Percentiles rank a stretch among this genome's conserved stretches.
These are phyloP conservation scores for Lepidurus apus DNA, from an alignment of 1,140 invertebrate genomes.

Conservation along the genomic window DNA sequence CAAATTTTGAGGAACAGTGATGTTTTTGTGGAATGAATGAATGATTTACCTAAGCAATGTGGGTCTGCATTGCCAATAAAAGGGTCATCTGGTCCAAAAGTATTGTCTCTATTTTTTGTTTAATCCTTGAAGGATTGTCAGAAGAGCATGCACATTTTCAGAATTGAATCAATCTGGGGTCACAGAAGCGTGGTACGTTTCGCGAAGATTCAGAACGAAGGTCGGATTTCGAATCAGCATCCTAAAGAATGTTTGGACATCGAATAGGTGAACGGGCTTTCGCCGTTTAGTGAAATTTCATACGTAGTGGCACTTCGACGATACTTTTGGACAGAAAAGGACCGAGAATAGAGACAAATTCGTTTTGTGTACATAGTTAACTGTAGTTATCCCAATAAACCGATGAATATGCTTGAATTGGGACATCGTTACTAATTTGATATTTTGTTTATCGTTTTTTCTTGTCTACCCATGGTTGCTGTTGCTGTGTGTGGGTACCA, in stretches of 20 bases:
- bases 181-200: not conserved
- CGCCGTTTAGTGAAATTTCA: not conserved
- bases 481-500: not conserved
- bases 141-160: not conserved
- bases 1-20: not conserved
- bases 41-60: slow-evolving; percentile 1
- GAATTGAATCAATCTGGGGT: not conserved
- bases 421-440: not conserved
- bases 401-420: not conserved
- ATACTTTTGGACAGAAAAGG: slow-evolving; percentile 13
- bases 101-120: slow-evolving; percentile 7
- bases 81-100: slow-evolving; percentile 8
- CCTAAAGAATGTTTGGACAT: not conserved
- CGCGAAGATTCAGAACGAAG: too few species aligned
- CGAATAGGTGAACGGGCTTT: not conserved
- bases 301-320: not conserved
- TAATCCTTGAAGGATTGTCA: not conserved
- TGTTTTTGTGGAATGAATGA: slow-evolving; percentile 1
- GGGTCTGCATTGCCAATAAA: slow-evolving; percentile 18
- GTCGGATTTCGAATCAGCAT: not conserved
- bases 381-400: not conserved
- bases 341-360: not conserved
- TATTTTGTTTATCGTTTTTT: not conserved
- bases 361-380: not conserved
- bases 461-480: not conserved